Evolutionary conservation across 53 echinoderm and acorn worm species (phyloP).

Genomic region (Apostichopus leukothele): DNA sequence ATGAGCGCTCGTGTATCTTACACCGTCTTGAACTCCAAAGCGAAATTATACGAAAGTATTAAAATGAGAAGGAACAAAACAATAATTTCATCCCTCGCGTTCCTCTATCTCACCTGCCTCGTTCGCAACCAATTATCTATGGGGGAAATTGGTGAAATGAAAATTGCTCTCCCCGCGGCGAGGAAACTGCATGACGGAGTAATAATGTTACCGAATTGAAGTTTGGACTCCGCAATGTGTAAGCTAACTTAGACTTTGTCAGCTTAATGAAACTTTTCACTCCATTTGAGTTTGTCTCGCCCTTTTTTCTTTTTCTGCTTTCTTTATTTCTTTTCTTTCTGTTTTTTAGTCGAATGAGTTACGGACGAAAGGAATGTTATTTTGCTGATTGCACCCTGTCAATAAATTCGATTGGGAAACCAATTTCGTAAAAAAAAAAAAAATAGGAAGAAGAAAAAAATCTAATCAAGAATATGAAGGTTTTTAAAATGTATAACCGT

Average conservation of each 20-base stretch:
- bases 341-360: constrained; percentile 13
- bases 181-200: constrained; percentile 36
- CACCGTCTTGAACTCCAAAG: neutral
- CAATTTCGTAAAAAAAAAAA: neutral
- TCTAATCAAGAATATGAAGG: constrained; percentile 13
- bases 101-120: constrained; percentile 36
- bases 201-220: constrained; percentile 43
- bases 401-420: constrained; percentile 25
- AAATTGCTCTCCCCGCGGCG: constrained; percentile 43
- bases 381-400: constrained; percentile 46
- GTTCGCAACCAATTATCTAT: constrained; percentile 33
- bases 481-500: constrained; percentile 7
- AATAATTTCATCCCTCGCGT: constrained; percentile 10
- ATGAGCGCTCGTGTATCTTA: neutral
- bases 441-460: neutral
- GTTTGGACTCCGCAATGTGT: constrained; percentile 31
- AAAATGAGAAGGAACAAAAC: constrained; percentile 1
- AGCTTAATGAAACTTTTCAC: constrained; percentile 33
- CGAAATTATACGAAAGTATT: constrained; percentile 1
- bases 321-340: neutral
- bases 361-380: constrained; percentile 26
- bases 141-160: constrained; percentile 44
- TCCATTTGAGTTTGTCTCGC: constrained; percentile 17
- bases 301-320: neutral
- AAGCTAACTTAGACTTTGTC: constrained; percentile 9